These are phyloP conservation scores for Melieria omissa DNA, from an alignment of 2,888 invertebrate species.

Conservation along the genomic window DNA sequence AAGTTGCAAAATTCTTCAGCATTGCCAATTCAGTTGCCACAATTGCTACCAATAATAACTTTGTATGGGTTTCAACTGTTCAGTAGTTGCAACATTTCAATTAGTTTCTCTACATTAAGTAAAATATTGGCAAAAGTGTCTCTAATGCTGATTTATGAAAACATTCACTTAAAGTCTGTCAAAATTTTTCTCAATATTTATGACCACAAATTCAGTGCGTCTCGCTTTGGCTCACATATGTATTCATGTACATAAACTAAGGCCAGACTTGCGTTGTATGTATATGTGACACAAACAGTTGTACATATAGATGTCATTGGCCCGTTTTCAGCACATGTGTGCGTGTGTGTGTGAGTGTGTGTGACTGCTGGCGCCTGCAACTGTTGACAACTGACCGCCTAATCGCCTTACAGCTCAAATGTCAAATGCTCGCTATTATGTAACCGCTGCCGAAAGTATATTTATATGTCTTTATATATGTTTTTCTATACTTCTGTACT, in stretches of 20 bases:
- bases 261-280: too few species aligned
- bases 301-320: too few species aligned
- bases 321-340: too few species aligned
- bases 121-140: background rate
- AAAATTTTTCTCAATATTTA: conserved; percentile 9
- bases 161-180: background rate
- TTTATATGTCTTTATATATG: too few species aligned
- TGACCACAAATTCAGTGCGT: background rate
- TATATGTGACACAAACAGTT: too few species aligned
- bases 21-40: too few species aligned
- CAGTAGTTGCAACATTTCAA: background rate
- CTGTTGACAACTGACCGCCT: conserved; percentile 17
- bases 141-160: conserved; percentile 2
- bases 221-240: too few species aligned
- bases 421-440: background rate
- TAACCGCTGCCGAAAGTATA: background rate
- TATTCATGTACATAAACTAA: too few species aligned
- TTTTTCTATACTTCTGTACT: too few species aligned
- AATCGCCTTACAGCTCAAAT: conserved; percentile 13
- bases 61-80: background rate
- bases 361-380: conserved; percentile 8
- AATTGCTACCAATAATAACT: too few species aligned
- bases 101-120: background rate
- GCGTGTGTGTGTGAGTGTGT: background rate
- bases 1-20: too few species aligned